Percentiles rank a stretch among this genome's conserved stretches.
phyloP scores from a whole-genome alignment of 2,113 vertebrate species.

The Microtus montanus region DNA sequence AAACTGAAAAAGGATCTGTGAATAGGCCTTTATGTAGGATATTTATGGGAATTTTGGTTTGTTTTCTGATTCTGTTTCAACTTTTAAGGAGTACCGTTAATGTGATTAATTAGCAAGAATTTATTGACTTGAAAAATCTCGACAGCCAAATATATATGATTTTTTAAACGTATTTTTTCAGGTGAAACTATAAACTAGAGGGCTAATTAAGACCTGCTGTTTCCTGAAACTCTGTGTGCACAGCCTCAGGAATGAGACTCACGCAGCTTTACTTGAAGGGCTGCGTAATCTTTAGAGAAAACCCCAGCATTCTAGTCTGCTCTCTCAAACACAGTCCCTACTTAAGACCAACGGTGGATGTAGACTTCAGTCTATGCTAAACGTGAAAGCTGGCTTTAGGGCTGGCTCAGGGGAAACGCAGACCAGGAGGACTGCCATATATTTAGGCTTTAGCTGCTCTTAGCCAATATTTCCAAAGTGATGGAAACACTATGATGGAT shows the following conservation, averaged over 20 bases:
- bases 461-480: constrained; percentile 56
- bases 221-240: constrained; percentile 86
- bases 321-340: constrained; percentile 81
- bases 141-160: constrained; percentile 86
- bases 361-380: constrained; percentile 75
- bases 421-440: constrained; percentile 69
- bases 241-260: constrained; percentile 79
- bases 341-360: constrained; percentile 78
- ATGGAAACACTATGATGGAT: constrained; percentile 59
- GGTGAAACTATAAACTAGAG: constrained; percentile 89
- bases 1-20: constrained; percentile 74
- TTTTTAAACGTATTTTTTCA: constrained; percentile 90
- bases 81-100: constrained; percentile 86
- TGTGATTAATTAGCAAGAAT: constrained; percentile 90
- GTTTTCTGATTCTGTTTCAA: constrained; percentile 88
- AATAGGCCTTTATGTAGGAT: constrained; percentile 85
- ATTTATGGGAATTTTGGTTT: constrained; percentile 87
- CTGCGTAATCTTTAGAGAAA: constrained; percentile 83
- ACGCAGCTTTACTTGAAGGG: constrained; percentile 82
- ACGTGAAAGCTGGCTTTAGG: constrained; percentile 79
- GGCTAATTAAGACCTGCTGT: constrained; percentile 89
- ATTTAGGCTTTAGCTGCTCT: constrained; percentile 66
- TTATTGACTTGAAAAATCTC: constrained; percentile 88
- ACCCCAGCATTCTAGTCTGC: constrained; percentile 83
- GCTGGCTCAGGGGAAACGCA: constrained; percentile 77